phyloP scores from a whole-genome alignment of 1,140 invertebrate species.

The Micrasema longulum region DNA sequence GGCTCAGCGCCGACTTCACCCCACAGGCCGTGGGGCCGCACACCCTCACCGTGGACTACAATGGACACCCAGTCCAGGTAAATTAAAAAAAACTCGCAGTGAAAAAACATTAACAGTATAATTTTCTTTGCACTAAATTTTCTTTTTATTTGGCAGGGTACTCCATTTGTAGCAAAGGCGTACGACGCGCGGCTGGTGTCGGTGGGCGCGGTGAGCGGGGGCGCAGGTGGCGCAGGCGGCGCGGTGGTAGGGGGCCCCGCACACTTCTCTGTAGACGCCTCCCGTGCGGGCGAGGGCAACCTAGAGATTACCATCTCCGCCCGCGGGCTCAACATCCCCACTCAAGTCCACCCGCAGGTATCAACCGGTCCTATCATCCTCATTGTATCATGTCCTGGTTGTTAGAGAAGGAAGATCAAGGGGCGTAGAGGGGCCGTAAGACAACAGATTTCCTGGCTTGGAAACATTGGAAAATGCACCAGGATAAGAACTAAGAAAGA shows the following conservation, averaged over 20 bases:
- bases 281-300: constrained; percentile 97
- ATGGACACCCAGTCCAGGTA: constrained; percentile 82
- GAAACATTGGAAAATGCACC: too few relatives aligned
- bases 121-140: neutral
- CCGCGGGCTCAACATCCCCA: constrained; percentile 93
- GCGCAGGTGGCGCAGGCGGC: constrained; percentile 71
- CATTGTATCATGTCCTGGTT: neutral
- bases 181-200: constrained; percentile 92
- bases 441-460: too few relatives aligned
- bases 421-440: too few relatives aligned
- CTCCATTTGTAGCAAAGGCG: constrained; percentile 92
- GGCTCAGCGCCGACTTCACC: constrained; percentile 91
- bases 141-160: constrained; percentile 73
- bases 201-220: constrained; percentile 84
- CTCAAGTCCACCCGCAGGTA: constrained; percentile 96
- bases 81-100: neutral
- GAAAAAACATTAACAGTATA: neutral
- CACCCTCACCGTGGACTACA: constrained; percentile 89
- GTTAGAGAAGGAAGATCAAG: too few relatives aligned
- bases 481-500: too few relatives aligned
- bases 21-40: constrained; percentile 89
- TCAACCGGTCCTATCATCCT: too few relatives aligned
- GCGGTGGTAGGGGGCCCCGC: constrained; percentile 87
- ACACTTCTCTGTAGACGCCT: constrained; percentile 95
- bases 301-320: constrained; percentile 96